phyloP scores from a whole-genome alignment of 2,888 invertebrate species.

The Nymphalis c-album region DNA sequence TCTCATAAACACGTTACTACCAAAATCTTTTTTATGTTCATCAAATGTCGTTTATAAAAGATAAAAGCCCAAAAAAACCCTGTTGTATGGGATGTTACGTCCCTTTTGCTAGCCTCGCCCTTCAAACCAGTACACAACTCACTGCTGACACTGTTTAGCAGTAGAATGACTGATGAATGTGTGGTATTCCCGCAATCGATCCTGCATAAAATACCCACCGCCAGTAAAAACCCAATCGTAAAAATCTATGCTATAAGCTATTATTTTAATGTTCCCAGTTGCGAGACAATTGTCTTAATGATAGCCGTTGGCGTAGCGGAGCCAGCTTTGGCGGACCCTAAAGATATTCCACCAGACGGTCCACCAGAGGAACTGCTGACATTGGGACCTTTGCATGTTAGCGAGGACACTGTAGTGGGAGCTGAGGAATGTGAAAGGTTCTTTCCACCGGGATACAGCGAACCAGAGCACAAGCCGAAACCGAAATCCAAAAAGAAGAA shows the following conservation, averaged over 20 bases:
- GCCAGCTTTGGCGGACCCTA: conserved; percentile 83
- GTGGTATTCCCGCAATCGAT: too few species aligned
- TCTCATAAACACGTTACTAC: too few species aligned
- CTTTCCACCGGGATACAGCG: conserved; percentile 85
- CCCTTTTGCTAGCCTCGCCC: too few species aligned
- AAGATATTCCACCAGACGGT: conserved; percentile 82
- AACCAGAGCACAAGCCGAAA: conserved; percentile 70
- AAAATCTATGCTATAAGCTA: not conserved
- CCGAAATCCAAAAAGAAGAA: conserved; percentile 79
- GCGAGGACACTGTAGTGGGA: conserved; percentile 84
- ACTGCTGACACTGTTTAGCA: too few species aligned
- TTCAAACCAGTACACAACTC: too few species aligned
- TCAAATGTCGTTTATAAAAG: too few species aligned
- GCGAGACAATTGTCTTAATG: conserved; percentile 86
- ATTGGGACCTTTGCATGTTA: conserved; percentile 85
- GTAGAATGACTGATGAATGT: too few species aligned
- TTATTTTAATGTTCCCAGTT: conserved; percentile 62
- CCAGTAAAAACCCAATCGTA: conserved; percentile 23
- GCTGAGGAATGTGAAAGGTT: conserved; percentile 83
- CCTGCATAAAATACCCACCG: too few species aligned
- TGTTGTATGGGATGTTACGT: too few species aligned
- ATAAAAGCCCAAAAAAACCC: too few species aligned
- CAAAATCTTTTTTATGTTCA: too few species aligned
- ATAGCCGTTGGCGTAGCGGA: conserved; percentile 84
- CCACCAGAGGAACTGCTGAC: conserved; percentile 84